These are phyloP conservation scores for Bovichtus diacanthus DNA, from an alignment of 2,797 vertebrate genomes.

Conservation along the genomic window DNA sequence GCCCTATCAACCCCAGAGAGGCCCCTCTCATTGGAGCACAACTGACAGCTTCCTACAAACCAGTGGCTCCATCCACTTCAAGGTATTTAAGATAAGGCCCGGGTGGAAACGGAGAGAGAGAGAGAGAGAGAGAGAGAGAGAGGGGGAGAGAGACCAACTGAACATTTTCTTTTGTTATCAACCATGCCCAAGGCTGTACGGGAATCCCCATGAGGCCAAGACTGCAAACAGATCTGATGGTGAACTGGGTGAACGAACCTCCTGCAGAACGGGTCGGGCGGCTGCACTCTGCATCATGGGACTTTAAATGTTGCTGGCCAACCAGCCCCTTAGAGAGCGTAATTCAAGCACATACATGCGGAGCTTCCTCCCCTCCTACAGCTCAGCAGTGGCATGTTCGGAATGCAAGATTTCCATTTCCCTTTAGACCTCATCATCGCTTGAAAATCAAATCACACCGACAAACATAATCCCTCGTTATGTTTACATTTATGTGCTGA, in stretches of 20 bases:
- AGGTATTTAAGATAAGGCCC: conserved; percentile 75
- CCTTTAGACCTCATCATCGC: conserved; percentile 25
- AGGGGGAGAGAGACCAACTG: neutral
- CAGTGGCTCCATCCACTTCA: conserved; percentile 61
- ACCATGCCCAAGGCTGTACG: conserved; percentile 47
- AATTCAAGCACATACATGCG: conserved; percentile 53
- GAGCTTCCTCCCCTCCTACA: conserved; percentile 9
- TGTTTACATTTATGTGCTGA: conserved; percentile 41
- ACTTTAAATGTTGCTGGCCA: conserved; percentile 29
- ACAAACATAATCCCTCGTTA: conserved; percentile 35
- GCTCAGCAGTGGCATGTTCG: conserved; percentile 1
- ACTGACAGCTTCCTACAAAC: conserved; percentile 71
- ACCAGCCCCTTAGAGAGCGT: conserved; percentile 35
- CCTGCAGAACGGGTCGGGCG: conserved; percentile 28
- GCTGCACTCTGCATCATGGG: conserved; percentile 18
- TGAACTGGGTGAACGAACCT: conserved; percentile 47
- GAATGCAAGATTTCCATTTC: conserved; percentile 22
- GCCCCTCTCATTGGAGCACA: conserved; percentile 50
- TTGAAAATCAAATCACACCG: conserved; percentile 32
- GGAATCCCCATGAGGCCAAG: conserved; percentile 71
- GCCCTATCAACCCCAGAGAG: conserved; percentile 52
- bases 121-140: neutral
- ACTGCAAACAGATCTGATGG: conserved; percentile 68
- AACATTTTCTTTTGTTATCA: conserved; percentile 71
- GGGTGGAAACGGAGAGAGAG: conserved; percentile 44